These are phyloP conservation scores for Anhinga rufa DNA, from an alignment of 2,113 vertebrate species.

Conservation along the genomic window DNA sequence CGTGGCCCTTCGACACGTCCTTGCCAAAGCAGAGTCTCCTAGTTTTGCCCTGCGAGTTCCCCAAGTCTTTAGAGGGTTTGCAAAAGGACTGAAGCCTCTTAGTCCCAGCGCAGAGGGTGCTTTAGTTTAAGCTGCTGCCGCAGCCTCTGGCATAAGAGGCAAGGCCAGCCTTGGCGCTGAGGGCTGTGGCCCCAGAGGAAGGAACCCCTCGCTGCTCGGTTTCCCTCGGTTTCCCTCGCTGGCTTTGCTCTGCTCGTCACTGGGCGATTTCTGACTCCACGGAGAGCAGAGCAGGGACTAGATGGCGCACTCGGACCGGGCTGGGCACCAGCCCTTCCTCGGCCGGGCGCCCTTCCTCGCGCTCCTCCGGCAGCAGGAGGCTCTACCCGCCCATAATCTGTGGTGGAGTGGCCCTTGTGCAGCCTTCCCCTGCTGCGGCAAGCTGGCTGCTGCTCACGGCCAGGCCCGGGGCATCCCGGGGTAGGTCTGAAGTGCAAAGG, in stretches of 20 bases:
- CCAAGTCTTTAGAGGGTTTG: fast-evolving
- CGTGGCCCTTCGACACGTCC: background rate
- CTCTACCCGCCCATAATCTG: background rate
- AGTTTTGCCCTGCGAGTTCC: fast-evolving
- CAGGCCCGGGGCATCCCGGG: fast-evolving
- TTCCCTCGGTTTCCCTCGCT: background rate
- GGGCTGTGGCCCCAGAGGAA: background rate
- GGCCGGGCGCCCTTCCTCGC: background rate
- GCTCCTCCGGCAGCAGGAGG: background rate
- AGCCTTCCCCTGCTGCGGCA: background rate
- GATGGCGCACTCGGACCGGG: constrained; percentile 3
- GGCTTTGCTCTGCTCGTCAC: background rate
- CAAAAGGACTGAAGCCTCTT: background rate
- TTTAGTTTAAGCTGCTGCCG: background rate
- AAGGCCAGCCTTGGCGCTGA: background rate
- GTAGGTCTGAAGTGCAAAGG: background rate
- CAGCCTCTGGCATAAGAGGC: background rate
- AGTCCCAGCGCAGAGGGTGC: background rate
- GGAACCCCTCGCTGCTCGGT: background rate
- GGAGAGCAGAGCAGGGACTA: background rate
- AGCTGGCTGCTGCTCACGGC: background rate
- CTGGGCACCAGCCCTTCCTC: background rate
- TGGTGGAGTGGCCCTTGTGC: background rate
- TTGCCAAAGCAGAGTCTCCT: background rate
- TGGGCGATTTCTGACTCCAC: fast-evolving